Evolutionary conservation across 2,888 invertebrate species (phyloP), one percentile per base, ranked within the genome.

Genomic region (Nomada lathburiana): DNA sequence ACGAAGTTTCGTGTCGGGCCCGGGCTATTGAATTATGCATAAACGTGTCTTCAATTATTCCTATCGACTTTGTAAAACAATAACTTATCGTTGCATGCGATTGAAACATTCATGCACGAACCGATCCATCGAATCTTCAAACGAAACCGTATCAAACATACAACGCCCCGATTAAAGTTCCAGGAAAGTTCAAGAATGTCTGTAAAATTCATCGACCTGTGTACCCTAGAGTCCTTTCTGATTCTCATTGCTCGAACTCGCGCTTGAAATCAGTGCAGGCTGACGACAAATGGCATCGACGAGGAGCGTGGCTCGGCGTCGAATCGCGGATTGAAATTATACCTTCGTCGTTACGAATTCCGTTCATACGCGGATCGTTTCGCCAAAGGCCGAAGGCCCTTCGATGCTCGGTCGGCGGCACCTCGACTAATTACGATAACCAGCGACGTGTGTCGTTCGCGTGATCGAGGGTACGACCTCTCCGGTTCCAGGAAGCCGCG

Each of bases 1-100:
- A 60, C 52, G 81, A 81, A 81, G 44, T 73, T 64, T 65, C 80
- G 69, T 78, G 80, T 53, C 36, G 62, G 16, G 20, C 23, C 3
- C 26, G 47, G 57, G 29, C 69, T 59, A 64, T 42, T 63, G 20
- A 74, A 79, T 79, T 64, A 78, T 73, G 36, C 53, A 78, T 20
- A 62, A 53, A 44, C n/a, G n/a, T 26, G 52, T 44, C 16, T 20
- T 13, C 29, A 13, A 77, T 71, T 71, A 23, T 78, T 71, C 50
- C 44, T 11, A 44, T 60, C 52, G 59, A 47, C 13, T 53, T 3
- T 9, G 16, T 18, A 36, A 65, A 72, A 72, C 52, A 26, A 42
- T 64, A 36, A 16, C 50, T 2, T 18, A 16, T 13, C 9, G 9
- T 11, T 26, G 36, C 59, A 62, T 16, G 16, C 16, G 16, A 60